phyloP scores from a whole-genome alignment of 2,113 vertebrate genomes.

The Neoarius graeffei region DNA sequence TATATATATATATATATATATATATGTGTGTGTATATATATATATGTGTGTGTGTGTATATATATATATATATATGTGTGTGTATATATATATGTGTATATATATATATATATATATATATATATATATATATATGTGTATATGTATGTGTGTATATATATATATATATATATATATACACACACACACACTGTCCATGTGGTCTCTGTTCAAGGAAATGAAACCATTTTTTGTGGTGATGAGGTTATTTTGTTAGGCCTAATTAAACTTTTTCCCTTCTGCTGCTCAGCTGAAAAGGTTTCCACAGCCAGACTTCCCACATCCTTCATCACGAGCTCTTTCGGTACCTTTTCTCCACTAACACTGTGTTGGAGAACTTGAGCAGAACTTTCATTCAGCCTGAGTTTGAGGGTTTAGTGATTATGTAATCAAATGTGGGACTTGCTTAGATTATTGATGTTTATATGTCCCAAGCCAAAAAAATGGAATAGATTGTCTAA shows the following conservation, averaged over 20 bases:
- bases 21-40: no score
- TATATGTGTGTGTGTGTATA: no score
- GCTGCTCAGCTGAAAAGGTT: slow-evolving; percentile 7
- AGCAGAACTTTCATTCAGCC: background rate
- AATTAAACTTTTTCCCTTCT: slow-evolving; percentile 23
- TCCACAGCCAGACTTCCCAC: slow-evolving; percentile 33
- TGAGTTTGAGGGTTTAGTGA: background rate
- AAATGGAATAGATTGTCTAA: background rate
- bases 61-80: no score
- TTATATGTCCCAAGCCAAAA: background rate
- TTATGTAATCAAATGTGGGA: background rate
- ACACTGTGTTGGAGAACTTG: background rate
- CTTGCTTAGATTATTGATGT: background rate
- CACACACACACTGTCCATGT: slow-evolving; percentile 24
- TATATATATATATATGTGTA: no score
- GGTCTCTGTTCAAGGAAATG: slow-evolving; percentile 44
- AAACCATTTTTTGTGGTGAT: slow-evolving; percentile 47
- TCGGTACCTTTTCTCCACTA: background rate
- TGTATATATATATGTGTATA: no score
- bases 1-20: no score
- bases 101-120: no score
- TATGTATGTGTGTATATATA: no score
- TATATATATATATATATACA: no score
- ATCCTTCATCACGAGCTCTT: background rate
- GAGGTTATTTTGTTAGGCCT: slow-evolving; percentile 44